phyloP scores from a whole-genome alignment of 2,888 invertebrate genomes.

The Barypeithes pellucidus region DNA sequence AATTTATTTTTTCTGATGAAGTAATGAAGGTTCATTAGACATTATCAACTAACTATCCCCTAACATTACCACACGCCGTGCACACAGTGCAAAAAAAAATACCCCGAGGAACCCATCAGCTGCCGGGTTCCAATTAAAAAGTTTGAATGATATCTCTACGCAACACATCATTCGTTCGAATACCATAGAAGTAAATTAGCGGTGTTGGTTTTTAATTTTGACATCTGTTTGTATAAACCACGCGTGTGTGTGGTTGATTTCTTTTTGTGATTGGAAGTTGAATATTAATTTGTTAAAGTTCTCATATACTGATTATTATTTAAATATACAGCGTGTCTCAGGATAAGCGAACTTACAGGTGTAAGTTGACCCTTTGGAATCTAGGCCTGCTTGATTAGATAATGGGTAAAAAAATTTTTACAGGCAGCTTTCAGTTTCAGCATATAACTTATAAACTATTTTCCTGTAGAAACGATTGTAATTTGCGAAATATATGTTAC shows the following conservation, averaged over 20 bases:
- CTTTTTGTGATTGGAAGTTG: constrained; percentile 6
- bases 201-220: constrained; percentile 46
- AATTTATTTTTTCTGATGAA: no score
- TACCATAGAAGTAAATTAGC: constrained; percentile 49
- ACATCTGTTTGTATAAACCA: constrained; percentile 47
- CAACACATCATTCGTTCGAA: constrained; percentile 37
- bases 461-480: no score
- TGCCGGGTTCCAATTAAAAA: constrained; percentile 46
- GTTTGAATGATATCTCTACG: constrained; percentile 46
- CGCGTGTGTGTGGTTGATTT: constrained; percentile 28
- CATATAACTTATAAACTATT: no score
- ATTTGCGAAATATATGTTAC: no score
- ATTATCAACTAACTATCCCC: constrained; percentile 1
- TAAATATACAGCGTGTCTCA: no score
- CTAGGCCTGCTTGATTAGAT: no score
- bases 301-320: no score
- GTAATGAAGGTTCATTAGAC: constrained; percentile 1
- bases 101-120: constrained; percentile 32
- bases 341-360: no score
- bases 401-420: no score
- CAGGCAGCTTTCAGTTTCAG: no score
- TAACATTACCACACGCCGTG: constrained; percentile 33
- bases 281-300: no score
- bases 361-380: no score
- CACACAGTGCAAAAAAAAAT: constrained; percentile 41